phyloP scores from a whole-genome alignment of 64 coral and sea anemone species.

The Astreopora myriophthalma region DNA sequence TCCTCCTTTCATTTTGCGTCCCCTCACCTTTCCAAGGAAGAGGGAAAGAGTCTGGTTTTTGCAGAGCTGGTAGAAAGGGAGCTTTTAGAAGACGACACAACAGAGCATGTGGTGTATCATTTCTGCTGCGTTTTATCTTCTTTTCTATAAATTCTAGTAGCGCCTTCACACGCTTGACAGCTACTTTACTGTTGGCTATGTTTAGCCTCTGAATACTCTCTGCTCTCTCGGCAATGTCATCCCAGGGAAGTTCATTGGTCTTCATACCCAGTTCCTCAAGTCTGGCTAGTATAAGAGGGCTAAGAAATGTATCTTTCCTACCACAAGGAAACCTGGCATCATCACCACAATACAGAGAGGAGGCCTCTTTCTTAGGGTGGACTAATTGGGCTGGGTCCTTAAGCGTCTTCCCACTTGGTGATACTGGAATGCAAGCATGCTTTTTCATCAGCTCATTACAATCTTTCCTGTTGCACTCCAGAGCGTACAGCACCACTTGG shows the following conservation, averaged over 20 bases:
- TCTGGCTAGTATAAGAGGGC: conserved; percentile 10
- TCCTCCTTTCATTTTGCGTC: background rate
- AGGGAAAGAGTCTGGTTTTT: conserved; percentile 71
- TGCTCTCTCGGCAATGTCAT: conserved; percentile 70
- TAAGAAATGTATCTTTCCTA: background rate
- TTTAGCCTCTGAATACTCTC: conserved; percentile 38
- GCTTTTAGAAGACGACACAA: conserved; percentile 9
- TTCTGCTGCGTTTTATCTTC: conserved; percentile 6
- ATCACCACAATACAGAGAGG: conserved; percentile 52
- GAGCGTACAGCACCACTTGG: conserved; percentile 39
- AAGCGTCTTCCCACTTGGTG: conserved; percentile 29
- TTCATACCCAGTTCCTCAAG: conserved; percentile 78
- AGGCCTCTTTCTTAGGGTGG: conserved; percentile 41
- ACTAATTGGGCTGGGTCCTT: conserved; percentile 67
- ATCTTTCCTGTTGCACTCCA: background rate
- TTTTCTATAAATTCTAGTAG: conserved; percentile 32
- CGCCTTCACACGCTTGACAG: conserved; percentile 7
- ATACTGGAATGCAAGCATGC: conserved; percentile 61
- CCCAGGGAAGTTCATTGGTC: conserved; percentile 55
- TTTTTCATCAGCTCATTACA: conserved; percentile 30
- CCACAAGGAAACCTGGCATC: conserved; percentile 73
- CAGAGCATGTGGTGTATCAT: background rate
- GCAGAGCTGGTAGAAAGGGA: conserved; percentile 68
- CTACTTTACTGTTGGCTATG: background rate
- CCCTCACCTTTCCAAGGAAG: conserved; percentile 79